Evolutionary conservation across 2,113 vertebrate species (phyloP).

Genomic region (Hipposideros armiger): DNA sequence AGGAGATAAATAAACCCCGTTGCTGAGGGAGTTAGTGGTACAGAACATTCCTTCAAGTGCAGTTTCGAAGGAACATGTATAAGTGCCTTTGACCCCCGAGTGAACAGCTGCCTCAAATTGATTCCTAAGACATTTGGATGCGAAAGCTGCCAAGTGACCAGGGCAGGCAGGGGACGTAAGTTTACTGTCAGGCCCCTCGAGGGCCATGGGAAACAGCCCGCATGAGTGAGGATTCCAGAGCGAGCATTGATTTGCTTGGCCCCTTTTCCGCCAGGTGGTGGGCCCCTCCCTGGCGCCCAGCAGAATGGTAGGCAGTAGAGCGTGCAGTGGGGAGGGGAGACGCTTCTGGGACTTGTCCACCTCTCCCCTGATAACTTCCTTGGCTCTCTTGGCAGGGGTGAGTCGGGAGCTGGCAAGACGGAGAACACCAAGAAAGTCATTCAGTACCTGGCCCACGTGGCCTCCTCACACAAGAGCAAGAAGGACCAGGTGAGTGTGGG

Average conservation of each 20-base stretch:
- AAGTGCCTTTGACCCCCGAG: conserved; percentile 60
- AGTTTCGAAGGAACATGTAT: conserved; percentile 43
- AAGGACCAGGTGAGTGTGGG: conserved; percentile 95
- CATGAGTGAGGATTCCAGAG: conserved; percentile 26
- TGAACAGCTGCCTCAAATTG: conserved; percentile 51
- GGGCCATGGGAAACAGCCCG: conserved; percentile 19
- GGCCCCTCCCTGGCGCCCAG: not conserved
- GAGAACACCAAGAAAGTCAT: conserved; percentile 99
- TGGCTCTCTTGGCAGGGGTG: conserved; percentile 91
- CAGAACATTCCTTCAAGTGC: conserved; percentile 39
- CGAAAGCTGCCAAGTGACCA: conserved; percentile 59
- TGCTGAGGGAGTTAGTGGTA: not conserved
- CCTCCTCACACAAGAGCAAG: conserved; percentile 98
- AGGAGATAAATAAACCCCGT: not conserved
- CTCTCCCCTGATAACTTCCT: conserved; percentile 29
- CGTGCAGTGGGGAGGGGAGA: not conserved
- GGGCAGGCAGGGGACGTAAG: conserved; percentile 23
- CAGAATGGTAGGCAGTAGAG: not conserved
- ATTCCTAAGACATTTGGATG: conserved; percentile 52
- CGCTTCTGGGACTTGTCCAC: not conserved
- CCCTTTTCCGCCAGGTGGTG: not conserved
- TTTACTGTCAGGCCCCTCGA: not conserved
- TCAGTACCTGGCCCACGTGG: conserved; percentile 98
- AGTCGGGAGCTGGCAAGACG: conserved; percentile 98
- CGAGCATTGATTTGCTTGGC: not conserved